Evolutionary conservation across 2,888 invertebrate species (phyloP).

Genomic region (Dryadula phaetusa): DNA sequence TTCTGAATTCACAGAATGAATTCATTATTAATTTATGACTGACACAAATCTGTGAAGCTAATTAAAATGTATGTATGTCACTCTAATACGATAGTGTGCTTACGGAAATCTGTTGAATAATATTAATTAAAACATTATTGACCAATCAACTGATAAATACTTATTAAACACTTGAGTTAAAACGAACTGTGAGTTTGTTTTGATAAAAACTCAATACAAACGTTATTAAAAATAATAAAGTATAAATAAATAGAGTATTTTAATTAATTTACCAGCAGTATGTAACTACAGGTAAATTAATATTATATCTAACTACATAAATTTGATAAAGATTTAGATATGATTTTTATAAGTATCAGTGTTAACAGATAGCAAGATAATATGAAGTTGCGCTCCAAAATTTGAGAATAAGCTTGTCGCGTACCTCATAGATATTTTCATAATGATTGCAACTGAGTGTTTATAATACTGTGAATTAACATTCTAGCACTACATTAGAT

Average conservation of each 20-base stretch:
- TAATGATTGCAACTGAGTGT: too few relatives aligned
- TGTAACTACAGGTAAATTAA: background rate
- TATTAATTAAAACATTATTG: slow-evolving; percentile 40
- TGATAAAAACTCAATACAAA: background rate
- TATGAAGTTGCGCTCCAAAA: too few relatives aligned
- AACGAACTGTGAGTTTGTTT: background rate
- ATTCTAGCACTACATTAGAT: too few relatives aligned
- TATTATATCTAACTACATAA: background rate
- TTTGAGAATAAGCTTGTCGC: too few relatives aligned
- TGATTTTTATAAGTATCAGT: too few relatives aligned
- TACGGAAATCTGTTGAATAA: slow-evolving; percentile 33
- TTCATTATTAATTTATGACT: slow-evolving; percentile 33
- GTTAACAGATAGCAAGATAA: too few relatives aligned
- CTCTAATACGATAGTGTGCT: slow-evolving; percentile 31
- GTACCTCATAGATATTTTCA: too few relatives aligned
- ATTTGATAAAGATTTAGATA: too few relatives aligned
- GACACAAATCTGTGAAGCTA: slow-evolving; percentile 25
- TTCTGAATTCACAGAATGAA: slow-evolving; percentile 13
- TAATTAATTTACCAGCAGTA: too few relatives aligned
- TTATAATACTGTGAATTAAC: too few relatives aligned
- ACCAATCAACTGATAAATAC: slow-evolving; percentile 31
- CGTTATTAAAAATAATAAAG: background rate
- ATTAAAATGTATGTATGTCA: slow-evolving; percentile 39
- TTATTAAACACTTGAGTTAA: slow-evolving; percentile 10
- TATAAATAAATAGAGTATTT: background rate